These are phyloP conservation scores for Pogonocichla stellata DNA, from an alignment of 2,113 vertebrate species.

Conservation along the genomic window DNA sequence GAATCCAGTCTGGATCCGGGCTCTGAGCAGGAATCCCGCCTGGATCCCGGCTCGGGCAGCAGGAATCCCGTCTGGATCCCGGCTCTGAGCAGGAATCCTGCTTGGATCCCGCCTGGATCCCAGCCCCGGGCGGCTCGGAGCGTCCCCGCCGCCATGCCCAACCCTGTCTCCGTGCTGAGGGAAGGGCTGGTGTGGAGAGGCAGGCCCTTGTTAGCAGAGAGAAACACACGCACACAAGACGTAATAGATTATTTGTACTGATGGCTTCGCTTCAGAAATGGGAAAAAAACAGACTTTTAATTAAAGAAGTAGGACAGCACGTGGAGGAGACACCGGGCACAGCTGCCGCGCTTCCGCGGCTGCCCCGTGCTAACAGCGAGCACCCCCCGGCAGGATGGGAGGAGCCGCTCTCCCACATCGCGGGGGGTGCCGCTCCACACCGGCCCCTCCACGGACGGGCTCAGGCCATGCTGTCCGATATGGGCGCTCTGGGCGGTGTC, in stretches of 20 bases:
- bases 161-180: fast-evolving
- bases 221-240: no score
- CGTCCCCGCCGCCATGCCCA: not conserved
- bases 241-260: not conserved
- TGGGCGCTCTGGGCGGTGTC: fast-evolving
- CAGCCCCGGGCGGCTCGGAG: fast-evolving
- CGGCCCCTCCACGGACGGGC: not conserved
- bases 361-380: not conserved
- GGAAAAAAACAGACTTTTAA: not conserved
- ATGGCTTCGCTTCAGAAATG: not conserved
- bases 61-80: not conserved
- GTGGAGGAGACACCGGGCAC: not conserved
- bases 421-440: not conserved
- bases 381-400: not conserved
- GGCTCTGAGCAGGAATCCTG: fast-evolving
- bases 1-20: fast-evolving
- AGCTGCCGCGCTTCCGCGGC: not conserved
- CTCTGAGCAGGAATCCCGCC: fast-evolving
- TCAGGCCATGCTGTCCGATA: fast-evolving
- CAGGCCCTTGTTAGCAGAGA: fast-evolving
- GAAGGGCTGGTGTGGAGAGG: not conserved
- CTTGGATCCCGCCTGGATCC: fast-evolving
- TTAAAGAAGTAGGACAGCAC: not conserved
- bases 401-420: not conserved
- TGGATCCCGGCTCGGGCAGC: not conserved